Conservation (phyloP, 2,113 vertebrate species). For the Ciconia boyciana region DNA sequence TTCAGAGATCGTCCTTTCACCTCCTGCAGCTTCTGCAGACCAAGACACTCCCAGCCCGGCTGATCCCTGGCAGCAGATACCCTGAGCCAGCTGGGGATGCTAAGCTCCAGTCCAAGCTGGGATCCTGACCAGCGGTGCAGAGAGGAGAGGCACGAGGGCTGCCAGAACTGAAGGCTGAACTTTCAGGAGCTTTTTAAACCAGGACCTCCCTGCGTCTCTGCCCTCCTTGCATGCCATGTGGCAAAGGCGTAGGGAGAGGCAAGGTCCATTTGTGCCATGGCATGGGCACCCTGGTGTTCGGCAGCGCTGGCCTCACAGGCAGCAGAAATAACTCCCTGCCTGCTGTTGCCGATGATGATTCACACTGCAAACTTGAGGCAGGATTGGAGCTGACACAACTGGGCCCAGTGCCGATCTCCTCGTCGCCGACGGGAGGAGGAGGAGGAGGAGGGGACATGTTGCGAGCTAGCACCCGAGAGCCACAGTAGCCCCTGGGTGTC, state of each 20-base stretch:
- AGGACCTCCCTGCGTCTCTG: neutral
- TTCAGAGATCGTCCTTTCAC: neutral
- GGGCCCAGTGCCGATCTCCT: neutral
- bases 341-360: neutral
- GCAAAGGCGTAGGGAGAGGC: neutral
- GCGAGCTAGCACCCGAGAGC: neutral
- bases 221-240: accelerated
- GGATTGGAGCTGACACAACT: neutral
- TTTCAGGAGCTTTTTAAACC: neutral
- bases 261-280: accelerated
- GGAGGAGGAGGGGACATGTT: neutral
- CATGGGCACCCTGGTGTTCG: accelerated
- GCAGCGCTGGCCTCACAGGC: neutral
- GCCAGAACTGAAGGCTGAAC: accelerated
- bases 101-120: neutral
- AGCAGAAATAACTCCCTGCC: neutral
- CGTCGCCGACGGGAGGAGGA: neutral
- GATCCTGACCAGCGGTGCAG: accelerated
- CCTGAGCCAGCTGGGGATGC: accelerated
- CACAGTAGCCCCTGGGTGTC: neutral
- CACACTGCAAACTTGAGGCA: neutral
- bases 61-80: neutral
- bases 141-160: too few relatives aligned
- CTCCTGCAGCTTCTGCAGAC: too few relatives aligned
- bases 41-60: too few relatives aligned